Percentiles rank a stretch among this genome's conserved stretches.
Conservation (phyloP, 2,113 vertebrate genomes). For the Crocuta crocuta region DNA sequence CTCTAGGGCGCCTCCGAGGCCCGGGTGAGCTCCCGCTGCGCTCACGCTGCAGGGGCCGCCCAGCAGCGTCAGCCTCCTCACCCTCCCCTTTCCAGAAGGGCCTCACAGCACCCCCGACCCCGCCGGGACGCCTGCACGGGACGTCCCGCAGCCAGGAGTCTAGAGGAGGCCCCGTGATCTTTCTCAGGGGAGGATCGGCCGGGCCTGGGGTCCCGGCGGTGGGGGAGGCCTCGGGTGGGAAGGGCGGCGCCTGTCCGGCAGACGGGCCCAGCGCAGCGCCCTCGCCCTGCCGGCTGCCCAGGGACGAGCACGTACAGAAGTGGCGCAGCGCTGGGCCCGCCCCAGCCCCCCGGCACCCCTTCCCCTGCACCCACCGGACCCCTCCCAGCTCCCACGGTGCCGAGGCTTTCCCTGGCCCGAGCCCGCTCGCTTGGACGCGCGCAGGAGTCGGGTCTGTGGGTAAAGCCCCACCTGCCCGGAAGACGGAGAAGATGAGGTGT, state of each 20-base stretch:
- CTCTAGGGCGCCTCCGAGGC: background rate
- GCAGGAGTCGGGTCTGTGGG: no score
- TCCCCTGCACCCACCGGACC: background rate
- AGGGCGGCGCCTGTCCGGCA: background rate
- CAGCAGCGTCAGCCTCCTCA: background rate
- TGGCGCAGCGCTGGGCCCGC: no score
- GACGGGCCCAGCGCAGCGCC: background rate
- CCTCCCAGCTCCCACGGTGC: background rate
- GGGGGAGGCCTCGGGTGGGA: background rate
- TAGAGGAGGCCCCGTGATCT: rapidly evolving
- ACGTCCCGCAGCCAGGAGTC: no score
- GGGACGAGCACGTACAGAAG: background rate
- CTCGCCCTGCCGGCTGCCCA: background rate
- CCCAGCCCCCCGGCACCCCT: no score
- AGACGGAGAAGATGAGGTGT: no score
- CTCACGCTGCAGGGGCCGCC: background rate
- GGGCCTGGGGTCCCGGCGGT: background rate
- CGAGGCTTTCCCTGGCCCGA: background rate
- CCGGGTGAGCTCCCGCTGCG: background rate
- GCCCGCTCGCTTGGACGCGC: background rate
- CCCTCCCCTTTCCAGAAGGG: background rate
- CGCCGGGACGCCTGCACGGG: background rate
- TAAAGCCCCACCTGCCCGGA: no score
- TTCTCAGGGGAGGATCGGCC: rapidly evolving
- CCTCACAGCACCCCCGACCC: background rate